Percentiles rank a stretch among this genome's conserved stretches.
These are phyloP conservation scores for Gopherus flavomarginatus DNA, from an alignment of 2,113 vertebrate species.

Conservation along the genomic window DNA sequence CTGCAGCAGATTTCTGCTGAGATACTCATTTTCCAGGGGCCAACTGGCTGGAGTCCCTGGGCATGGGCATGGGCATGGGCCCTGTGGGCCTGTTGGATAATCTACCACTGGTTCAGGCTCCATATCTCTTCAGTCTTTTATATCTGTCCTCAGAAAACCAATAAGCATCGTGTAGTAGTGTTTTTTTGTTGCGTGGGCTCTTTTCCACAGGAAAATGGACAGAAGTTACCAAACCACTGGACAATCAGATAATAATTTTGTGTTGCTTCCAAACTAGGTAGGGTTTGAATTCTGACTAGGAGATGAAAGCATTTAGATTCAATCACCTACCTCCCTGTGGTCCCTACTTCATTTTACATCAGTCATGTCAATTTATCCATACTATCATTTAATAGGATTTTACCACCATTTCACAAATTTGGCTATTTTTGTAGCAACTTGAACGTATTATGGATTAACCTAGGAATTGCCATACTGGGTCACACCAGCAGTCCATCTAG, in stretches of 20 bases:
- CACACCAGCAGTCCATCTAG: neutral
- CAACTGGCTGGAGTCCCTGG: too few relatives aligned
- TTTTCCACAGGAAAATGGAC: neutral
- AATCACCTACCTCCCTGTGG: too few relatives aligned
- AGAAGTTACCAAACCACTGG: neutral
- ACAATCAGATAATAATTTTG: fast-evolving
- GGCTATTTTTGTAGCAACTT: neutral
- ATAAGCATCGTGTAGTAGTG: neutral
- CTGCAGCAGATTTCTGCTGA: too few relatives aligned
- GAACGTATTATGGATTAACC: neutral
- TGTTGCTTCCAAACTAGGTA: neutral
- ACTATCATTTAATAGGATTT: too few relatives aligned
- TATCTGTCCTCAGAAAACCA: neutral
- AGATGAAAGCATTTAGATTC: too few relatives aligned
- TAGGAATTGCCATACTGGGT: neutral
- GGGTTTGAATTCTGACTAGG: too few relatives aligned
- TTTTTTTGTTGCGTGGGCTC: neutral
- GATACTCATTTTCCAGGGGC: too few relatives aligned
- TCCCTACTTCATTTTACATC: neutral
- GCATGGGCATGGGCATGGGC: too few relatives aligned
- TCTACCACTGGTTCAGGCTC: too few relatives aligned
- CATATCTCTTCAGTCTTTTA: neutral
- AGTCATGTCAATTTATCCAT: too few relatives aligned
- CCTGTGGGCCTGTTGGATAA: too few relatives aligned
- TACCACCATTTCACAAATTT: neutral